A percentile compares a stretch with the other conserved stretches of the same genome.
These are phyloP conservation scores for Scaptomyza polygonia DNA, from an alignment of 2,888 invertebrate genomes.

Conservation along the genomic window DNA sequence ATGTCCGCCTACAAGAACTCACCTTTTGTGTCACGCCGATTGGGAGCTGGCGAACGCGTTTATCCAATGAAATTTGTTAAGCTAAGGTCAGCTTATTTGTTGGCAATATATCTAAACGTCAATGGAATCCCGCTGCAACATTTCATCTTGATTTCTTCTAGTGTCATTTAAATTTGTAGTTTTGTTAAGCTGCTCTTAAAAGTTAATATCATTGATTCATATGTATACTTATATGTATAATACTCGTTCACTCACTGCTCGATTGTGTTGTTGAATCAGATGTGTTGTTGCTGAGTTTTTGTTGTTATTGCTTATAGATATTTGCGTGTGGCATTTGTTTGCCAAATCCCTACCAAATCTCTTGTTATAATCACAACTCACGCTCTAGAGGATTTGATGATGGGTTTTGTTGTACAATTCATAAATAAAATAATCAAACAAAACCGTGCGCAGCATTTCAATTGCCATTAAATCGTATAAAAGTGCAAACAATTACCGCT, in stretches of 20 bases:
- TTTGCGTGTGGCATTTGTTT: slow-evolving; percentile 12
- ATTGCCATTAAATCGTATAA: not conserved
- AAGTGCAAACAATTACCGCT: slow-evolving; percentile 34
- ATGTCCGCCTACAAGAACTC: too few relatives aligned
- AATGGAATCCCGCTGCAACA: too few relatives aligned
- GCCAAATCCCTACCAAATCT: slow-evolving; percentile 45
- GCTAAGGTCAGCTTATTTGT: too few relatives aligned
- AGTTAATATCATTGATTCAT: too few relatives aligned
- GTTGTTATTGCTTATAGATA: slow-evolving; percentile 23
- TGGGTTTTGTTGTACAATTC: slow-evolving; percentile 6
- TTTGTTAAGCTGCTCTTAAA: not conserved
- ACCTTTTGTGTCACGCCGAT: too few relatives aligned
- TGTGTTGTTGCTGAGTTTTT: slow-evolving; percentile 7
- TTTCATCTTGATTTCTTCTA: too few relatives aligned
- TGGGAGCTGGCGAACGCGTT: too few relatives aligned
- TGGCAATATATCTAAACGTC: too few relatives aligned
- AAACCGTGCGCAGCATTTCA: slow-evolving; percentile 7
- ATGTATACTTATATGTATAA: too few relatives aligned
- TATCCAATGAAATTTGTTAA: too few relatives aligned
- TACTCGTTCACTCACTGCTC: too few relatives aligned
- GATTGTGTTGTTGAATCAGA: slow-evolving; percentile 23
- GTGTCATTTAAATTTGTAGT: not conserved
- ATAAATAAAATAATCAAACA: slow-evolving; percentile 31
- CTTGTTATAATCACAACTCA: slow-evolving; percentile 42
- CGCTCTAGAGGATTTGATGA: not conserved